These are phyloP conservation scores for Protonibea diacanthus DNA, from an alignment of 2,797 vertebrate species.

Conservation along the genomic window DNA sequence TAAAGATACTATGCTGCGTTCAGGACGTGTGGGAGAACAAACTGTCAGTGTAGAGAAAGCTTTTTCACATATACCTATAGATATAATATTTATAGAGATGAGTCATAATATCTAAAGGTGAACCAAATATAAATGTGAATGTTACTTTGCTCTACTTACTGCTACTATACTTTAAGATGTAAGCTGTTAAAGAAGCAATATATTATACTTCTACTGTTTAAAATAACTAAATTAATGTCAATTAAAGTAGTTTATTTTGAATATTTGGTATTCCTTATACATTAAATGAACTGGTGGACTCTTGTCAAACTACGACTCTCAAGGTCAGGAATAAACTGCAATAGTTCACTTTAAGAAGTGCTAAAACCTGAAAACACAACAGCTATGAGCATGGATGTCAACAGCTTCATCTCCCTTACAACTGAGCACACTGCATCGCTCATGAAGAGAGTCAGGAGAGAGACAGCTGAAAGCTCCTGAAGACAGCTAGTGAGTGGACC, in stretches of 20 bases:
- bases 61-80: background rate
- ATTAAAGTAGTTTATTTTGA: background rate
- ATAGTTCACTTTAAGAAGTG: background rate
- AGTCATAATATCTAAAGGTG: background rate
- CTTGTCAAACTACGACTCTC: background rate
- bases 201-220: background rate
- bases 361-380: background rate
- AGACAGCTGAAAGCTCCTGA: background rate
- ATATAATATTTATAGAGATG: background rate
- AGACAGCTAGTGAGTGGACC: background rate
- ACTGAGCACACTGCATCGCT: background rate
- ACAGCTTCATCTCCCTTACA: background rate
- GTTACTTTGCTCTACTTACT: background rate
- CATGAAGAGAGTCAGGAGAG: background rate
- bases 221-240: background rate
- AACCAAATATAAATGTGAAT: background rate
- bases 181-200: background rate
- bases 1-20: conserved; percentile 51
- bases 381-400: background rate
- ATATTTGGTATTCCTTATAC: background rate
- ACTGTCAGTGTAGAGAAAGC: background rate
- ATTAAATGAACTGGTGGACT: background rate
- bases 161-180: background rate
- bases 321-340: background rate
- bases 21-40: conserved; percentile 45